These are phyloP conservation scores for Drosophila fuyamai DNA, from an alignment of 1,140 invertebrate genomes.

Conservation along the genomic window DNA sequence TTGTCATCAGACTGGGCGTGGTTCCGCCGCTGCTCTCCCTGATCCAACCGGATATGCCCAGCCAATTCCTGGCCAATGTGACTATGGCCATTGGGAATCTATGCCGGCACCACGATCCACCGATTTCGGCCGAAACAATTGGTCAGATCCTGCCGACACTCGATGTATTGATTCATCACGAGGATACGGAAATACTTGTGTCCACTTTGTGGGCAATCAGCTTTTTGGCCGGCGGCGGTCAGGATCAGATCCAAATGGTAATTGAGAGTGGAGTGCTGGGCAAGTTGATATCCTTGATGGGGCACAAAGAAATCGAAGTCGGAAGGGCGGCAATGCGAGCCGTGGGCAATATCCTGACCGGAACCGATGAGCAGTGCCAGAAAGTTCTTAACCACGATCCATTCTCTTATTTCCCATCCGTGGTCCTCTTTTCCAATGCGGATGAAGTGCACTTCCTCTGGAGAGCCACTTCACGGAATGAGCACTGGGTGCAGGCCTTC, in stretches of 20 bases:
- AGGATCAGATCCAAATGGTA: not conserved
- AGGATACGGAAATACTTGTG: not conserved
- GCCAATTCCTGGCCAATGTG: not conserved
- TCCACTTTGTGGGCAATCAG: not conserved
- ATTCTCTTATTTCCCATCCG: not conserved
- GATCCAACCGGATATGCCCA: not conserved
- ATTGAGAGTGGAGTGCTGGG: not conserved
- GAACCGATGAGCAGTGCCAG: not conserved
- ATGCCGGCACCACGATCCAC: not conserved
- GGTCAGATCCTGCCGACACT: not conserved
- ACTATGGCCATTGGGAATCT: not conserved
- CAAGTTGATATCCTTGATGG: not conserved
- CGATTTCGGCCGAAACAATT: not conserved
- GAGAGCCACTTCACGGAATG: not conserved
- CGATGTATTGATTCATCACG: not conserved
- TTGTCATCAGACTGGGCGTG: not conserved
- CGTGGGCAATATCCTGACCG: not conserved
- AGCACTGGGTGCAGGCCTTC: not conserved
- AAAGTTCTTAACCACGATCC: not conserved
- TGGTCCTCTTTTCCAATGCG: not conserved
- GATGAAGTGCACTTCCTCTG: not conserved
- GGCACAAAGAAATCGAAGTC: not conserved
- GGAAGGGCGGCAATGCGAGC: not conserved
- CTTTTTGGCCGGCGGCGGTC: not conserved
- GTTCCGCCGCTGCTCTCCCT: not conserved